These are phyloP conservation scores for Drosophila infuscata DNA, from an alignment of 2,888 invertebrate species.

Conservation along the genomic window DNA sequence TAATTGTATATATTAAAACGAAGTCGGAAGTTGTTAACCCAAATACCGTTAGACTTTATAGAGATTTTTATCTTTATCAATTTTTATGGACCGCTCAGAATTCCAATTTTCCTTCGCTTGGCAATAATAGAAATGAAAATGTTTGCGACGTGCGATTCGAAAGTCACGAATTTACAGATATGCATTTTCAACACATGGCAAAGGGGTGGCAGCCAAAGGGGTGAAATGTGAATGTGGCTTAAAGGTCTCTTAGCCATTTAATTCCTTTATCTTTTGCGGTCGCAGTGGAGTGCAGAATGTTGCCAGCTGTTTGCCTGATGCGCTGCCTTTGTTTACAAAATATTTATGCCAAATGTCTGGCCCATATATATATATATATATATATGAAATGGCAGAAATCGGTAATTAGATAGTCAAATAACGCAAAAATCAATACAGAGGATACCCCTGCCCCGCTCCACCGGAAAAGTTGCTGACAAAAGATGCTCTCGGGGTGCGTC, in stretches of 20 bases:
- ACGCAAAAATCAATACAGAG: conserved; percentile 48
- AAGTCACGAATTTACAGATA: conserved; percentile 60
- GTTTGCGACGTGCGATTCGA: conserved; percentile 46
- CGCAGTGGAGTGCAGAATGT: conserved; percentile 42
- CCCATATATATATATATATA: conserved; percentile 17
- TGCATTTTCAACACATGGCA: conserved; percentile 56
- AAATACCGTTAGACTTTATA: not conserved
- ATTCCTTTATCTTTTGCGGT: conserved; percentile 51
- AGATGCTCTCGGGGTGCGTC: conserved; percentile 63
- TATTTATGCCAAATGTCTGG: conserved; percentile 79
- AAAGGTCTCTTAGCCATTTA: conserved; percentile 35
- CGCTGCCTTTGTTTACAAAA: conserved; percentile 68
- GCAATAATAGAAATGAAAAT: conserved; percentile 10
- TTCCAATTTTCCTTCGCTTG: conserved; percentile 5
- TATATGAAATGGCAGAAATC: conserved; percentile 22
- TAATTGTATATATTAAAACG: not conserved
- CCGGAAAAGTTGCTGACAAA: conserved; percentile 43
- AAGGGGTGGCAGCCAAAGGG: conserved; percentile 50
- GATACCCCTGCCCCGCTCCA: not conserved
- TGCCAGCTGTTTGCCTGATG: conserved; percentile 52
- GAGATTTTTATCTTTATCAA: not conserved
- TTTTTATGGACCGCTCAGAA: conserved; percentile 3
- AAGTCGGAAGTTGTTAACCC: not conserved
- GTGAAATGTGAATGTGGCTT: conserved; percentile 25
- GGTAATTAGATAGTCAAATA: conserved; percentile 79